Percentiles rank a stretch among this genome's conserved stretches.
These are phyloP conservation scores for Sinocyclocheilus maitianheensis DNA, from an alignment of 2,113 vertebrate genomes.

Conservation along the genomic window DNA sequence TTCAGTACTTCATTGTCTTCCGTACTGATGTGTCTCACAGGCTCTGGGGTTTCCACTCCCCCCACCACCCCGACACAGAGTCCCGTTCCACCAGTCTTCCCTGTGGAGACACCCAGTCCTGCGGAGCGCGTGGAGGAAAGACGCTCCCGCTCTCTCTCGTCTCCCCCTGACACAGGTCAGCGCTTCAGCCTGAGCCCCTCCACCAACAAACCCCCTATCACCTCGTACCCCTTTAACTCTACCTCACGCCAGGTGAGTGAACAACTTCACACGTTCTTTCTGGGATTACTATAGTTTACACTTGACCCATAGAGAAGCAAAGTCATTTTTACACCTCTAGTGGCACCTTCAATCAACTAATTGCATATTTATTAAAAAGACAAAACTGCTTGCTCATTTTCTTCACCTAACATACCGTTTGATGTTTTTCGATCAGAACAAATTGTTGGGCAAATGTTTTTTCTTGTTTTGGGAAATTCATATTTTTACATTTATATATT, in stretches of 20 bases:
- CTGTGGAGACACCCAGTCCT: conserved; percentile 83
- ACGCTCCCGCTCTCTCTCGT: conserved; percentile 81
- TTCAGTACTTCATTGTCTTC: conserved; percentile 16
- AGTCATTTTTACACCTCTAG: not conserved
- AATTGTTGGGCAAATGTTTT: no score
- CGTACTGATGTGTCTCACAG: conserved; percentile 65
- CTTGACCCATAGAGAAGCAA: not conserved
- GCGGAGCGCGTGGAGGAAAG: conserved; percentile 81
- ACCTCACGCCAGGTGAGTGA: conserved; percentile 87
- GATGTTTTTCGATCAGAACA: no score
- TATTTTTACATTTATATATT: no score
- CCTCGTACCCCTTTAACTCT: conserved; percentile 65
- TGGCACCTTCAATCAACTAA: no score
- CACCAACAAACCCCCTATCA: conserved; percentile 74
- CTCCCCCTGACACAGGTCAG: conserved; percentile 83
- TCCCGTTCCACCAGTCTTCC: conserved; percentile 84
- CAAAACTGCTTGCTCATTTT: no score
- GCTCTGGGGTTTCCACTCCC: conserved; percentile 86
- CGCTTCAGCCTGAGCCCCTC: conserved; percentile 77
- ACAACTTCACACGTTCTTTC: conserved; percentile 16
- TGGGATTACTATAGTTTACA: conserved; percentile 12
- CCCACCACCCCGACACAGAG: conserved; percentile 89
- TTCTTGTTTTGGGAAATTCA: no score
- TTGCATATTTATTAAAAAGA: no score
- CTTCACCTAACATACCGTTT: no score